These are phyloP conservation scores for Riparia riparia DNA, from an alignment of 2,113 vertebrate species.

Conservation along the genomic window DNA sequence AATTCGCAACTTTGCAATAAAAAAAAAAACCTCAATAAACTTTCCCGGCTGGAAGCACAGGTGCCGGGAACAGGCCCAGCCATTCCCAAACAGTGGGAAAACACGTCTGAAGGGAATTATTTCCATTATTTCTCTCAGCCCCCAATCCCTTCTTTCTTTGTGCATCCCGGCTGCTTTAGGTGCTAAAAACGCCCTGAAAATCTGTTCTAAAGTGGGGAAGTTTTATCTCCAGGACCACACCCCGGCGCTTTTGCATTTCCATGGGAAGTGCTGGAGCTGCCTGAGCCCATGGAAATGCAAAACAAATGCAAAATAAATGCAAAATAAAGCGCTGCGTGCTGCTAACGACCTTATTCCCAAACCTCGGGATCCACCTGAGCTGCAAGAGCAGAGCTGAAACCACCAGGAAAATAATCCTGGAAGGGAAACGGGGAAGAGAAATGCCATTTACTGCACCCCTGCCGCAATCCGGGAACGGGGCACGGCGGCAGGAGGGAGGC, in stretches of 20 bases:
- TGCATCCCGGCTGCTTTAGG: background rate
- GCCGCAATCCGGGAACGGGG: background rate
- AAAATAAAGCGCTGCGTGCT: background rate
- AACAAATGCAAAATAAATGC: background rate
- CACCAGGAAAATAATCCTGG: background rate
- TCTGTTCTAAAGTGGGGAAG: background rate
- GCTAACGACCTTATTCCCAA: background rate
- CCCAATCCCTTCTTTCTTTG: background rate
- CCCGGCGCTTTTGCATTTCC: background rate
- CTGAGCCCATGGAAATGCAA: background rate
- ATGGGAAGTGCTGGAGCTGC: background rate
- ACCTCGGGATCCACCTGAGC: background rate
- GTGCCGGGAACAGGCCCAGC: background rate
- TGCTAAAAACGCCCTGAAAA: background rate
- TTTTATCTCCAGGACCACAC: background rate
- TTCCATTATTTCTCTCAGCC: background rate
- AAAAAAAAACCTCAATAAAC: background rate
- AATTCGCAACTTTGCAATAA: background rate
- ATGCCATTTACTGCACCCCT: background rate
- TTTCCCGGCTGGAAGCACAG: background rate
- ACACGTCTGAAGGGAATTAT: slow-evolving; percentile 16
- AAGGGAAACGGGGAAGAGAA: background rate
- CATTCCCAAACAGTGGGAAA: background rate
- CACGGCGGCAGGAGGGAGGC: too few relatives aligned
- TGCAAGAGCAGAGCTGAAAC: background rate